Conservation (phyloP, 2,113 vertebrate genomes). For the Rousettus leschenaultii region DNA sequence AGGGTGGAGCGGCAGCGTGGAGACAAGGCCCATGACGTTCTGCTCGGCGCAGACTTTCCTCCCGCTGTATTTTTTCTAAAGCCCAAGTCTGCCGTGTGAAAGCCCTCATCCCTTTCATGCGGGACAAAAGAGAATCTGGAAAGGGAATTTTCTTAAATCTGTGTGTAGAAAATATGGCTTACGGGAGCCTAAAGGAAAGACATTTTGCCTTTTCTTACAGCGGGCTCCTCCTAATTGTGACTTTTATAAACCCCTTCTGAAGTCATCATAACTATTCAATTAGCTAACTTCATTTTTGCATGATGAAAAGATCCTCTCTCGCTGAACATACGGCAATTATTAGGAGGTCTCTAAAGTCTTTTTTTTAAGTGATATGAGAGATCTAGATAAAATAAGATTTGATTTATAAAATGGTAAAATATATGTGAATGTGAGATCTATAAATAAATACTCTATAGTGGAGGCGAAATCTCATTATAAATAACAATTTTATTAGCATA, state of each 20-base stretch:
- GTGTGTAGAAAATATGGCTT: conserved; percentile 77
- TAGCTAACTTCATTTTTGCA: conserved; percentile 68
- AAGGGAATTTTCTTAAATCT: conserved; percentile 81
- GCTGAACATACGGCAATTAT: conserved; percentile 61
- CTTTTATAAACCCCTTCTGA: conserved; percentile 74
- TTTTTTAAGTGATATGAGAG: conserved; percentile 14
- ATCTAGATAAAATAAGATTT: conserved; percentile 47
- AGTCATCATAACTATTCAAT: conserved; percentile 76
- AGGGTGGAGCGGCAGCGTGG: conserved; percentile 75
- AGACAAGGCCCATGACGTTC: conserved; percentile 80
- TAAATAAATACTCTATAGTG: conserved; percentile 26
- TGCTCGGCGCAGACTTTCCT: conserved; percentile 80
- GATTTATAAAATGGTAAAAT: conserved; percentile 51
- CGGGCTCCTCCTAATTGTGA: conserved; percentile 72
- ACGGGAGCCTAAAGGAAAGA: conserved; percentile 76
- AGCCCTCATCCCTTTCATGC: conserved; percentile 82
- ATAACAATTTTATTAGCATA: conserved; percentile 52
- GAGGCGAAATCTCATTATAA: conserved; percentile 53
- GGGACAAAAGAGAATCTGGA: conserved; percentile 81
- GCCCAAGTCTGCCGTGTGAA: conserved; percentile 68
- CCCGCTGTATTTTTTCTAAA: conserved; percentile 69
- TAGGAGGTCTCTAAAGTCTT: conserved; percentile 1
- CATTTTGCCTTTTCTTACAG: conserved; percentile 72
- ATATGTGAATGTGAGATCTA: conserved; percentile 1
- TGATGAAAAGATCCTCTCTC: conserved; percentile 74